Percentiles rank a stretch among this genome's conserved stretches.
Conservation (phyloP, 2,888 invertebrate genomes). For the Pachycephus smyrnensis region DNA sequence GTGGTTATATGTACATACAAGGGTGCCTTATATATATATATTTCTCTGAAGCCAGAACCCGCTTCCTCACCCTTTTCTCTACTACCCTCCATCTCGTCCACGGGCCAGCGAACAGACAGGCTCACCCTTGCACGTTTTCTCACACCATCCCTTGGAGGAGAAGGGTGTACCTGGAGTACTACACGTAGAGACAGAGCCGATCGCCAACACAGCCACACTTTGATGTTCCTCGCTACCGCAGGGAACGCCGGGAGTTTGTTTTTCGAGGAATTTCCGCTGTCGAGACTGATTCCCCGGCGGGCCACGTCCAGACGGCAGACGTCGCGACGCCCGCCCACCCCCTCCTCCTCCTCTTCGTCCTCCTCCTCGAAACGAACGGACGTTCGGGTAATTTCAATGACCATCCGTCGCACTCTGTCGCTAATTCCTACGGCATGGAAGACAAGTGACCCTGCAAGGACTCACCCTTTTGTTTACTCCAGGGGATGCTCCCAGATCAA, state of each 20-base stretch:
- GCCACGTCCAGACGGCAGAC: conserved; percentile 31
- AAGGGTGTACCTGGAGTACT: neutral
- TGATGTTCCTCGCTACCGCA: neutral
- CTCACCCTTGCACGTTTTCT: neutral
- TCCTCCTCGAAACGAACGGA: neutral
- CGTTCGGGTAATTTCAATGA: conserved; percentile 7
- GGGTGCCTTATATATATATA: neutral
- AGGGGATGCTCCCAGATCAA: neutral
- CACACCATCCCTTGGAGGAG: neutral
- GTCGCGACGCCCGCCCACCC: neutral
- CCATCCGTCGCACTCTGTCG: conserved; percentile 7
- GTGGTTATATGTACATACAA: neutral
- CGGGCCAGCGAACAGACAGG: neutral
- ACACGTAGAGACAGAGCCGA: neutral
- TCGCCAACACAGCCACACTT: neutral
- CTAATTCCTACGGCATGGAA: neutral
- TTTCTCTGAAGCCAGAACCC: neutral
- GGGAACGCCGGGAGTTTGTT: conserved; percentile 44
- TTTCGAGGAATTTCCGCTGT: conserved; percentile 56
- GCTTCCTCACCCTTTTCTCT: neutral
- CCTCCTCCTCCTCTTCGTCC: neutral
- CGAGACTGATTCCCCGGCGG: conserved; percentile 59
- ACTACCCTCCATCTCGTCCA: neutral
- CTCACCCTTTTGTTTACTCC: neutral
- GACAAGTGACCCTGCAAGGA: neutral